phyloP scores from a whole-genome alignment of 2,888 invertebrate species.

The Pelosia muscerda region DNA sequence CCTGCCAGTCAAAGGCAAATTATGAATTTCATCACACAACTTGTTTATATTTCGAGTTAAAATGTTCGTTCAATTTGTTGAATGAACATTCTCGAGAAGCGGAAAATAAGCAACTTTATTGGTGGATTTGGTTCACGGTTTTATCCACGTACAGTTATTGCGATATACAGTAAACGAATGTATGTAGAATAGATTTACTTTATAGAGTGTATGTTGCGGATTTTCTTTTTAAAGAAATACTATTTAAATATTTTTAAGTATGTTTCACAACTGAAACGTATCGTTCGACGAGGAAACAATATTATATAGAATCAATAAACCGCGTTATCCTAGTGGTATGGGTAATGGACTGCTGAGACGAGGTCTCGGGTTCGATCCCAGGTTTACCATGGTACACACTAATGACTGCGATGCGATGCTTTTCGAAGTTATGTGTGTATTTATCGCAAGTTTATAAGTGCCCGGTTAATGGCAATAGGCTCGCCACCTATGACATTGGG shows the following conservation, averaged over 20 bases:
- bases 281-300: no score
- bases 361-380: no score
- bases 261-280: neutral
- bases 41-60: constrained; percentile 36
- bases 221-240: neutral
- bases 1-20: constrained; percentile 45
- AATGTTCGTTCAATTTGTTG: constrained; percentile 4
- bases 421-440: no score
- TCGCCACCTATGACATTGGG: no score
- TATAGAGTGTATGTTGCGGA: neutral
- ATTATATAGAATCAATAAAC: no score
- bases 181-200: neutral
- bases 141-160: constrained; percentile 1
- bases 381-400: no score
- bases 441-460: no score
- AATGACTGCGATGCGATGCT: no score
- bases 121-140: neutral
- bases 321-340: no score
- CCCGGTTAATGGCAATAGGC: no score
- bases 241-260: no score
- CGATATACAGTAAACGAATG: neutral
- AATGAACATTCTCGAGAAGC: neutral
- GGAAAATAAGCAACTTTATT: neutral
- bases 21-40: constrained; percentile 33
- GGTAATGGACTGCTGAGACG: no score